Conservation (phyloP, 2,888 invertebrate genomes). For the Chrysina gloriosa region DNA sequence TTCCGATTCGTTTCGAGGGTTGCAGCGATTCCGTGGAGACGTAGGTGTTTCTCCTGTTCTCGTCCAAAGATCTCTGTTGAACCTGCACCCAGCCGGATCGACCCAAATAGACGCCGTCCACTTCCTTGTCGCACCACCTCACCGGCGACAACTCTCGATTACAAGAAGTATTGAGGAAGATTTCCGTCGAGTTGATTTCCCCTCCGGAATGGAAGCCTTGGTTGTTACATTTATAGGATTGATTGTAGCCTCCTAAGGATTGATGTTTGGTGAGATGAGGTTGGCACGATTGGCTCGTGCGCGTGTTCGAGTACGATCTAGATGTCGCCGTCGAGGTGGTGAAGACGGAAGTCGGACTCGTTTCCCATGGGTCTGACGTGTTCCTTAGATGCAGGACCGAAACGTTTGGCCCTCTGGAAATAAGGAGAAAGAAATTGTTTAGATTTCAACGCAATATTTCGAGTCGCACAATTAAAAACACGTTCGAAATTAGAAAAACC, state of each 20-base stretch:
- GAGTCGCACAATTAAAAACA: too few relatives aligned
- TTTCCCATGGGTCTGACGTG: slow-evolving; percentile 70
- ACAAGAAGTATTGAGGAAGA: slow-evolving; percentile 64
- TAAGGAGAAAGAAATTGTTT: not conserved
- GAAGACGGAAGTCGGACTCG: slow-evolving; percentile 61
- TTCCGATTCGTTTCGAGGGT: slow-evolving; percentile 63
- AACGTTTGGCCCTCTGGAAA: slow-evolving; percentile 68
- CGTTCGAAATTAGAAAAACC: too few relatives aligned
- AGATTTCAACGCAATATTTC: not conserved
- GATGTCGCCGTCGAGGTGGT: slow-evolving; percentile 55
- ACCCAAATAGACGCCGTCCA: slow-evolving; percentile 70
- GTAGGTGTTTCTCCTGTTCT: slow-evolving; percentile 64
- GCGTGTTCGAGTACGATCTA: slow-evolving; percentile 55
- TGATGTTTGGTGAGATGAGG: slow-evolving; percentile 60
- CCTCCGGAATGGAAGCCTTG: slow-evolving; percentile 58
- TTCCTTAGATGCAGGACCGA: slow-evolving; percentile 69
- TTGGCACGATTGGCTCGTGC: slow-evolving; percentile 49
- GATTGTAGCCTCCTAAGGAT: slow-evolving; percentile 54
- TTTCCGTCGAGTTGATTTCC: slow-evolving; percentile 65
- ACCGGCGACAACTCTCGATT: slow-evolving; percentile 70
- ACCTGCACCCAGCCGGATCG: slow-evolving; percentile 71
- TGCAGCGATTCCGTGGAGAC: slow-evolving; percentile 60
- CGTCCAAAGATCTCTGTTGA: slow-evolving; percentile 69
- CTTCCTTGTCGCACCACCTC: slow-evolving; percentile 71
- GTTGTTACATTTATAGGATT: slow-evolving; percentile 49